These are phyloP conservation scores for Holocentrus rufus DNA, from an alignment of 2,797 vertebrate species.

Conservation along the genomic window DNA sequence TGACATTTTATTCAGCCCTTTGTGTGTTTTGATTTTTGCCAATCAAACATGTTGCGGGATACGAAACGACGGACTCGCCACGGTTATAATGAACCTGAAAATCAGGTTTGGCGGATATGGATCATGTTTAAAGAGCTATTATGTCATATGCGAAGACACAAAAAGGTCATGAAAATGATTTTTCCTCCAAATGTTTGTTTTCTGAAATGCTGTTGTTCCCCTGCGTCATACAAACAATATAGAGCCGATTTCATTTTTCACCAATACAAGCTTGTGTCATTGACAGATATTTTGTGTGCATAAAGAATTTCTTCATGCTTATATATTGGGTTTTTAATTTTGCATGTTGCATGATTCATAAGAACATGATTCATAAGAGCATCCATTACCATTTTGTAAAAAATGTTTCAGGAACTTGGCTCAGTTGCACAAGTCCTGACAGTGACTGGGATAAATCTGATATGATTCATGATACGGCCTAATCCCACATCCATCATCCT, in stretches of 20 bases:
- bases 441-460: conserved; percentile 56
- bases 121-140: conserved; percentile 8
- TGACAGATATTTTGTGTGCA: no score
- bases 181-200: no score
- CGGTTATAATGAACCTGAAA: conserved; percentile 33
- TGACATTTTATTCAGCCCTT: conserved; percentile 47
- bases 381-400: conserved; percentile 30
- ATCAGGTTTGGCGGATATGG: background rate
- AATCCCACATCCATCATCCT: conserved; percentile 71
- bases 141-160: background rate
- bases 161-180: no score
- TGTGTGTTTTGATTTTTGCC: conserved; percentile 29
- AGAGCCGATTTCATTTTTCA: background rate
- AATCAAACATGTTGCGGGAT: conserved; percentile 20
- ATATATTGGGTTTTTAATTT: conserved; percentile 17
- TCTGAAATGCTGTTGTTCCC: no score
- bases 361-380: conserved; percentile 15
- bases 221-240: background rate
- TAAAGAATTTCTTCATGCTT: background rate
- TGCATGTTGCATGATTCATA: conserved; percentile 28
- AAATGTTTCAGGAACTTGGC: conserved; percentile 33
- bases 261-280: background rate
- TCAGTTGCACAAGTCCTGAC: conserved; percentile 39
- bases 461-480: conserved; percentile 69
- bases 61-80: background rate